phyloP scores from a whole-genome alignment of 2,797 vertebrate genomes.

The Gambusia yucatana region DNA sequence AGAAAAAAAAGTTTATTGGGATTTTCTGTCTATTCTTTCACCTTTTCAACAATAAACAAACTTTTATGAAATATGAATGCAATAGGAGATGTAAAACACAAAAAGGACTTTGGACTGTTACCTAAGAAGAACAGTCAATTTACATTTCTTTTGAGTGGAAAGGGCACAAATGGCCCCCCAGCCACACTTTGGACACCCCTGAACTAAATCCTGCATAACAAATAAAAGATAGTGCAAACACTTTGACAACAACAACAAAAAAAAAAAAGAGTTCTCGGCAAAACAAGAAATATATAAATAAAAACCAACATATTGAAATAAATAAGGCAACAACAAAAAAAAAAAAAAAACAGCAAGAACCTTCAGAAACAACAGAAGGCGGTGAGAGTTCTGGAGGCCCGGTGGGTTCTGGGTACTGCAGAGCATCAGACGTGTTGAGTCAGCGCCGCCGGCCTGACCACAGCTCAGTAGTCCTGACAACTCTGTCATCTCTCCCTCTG shows the following conservation, averaged over 20 bases:
- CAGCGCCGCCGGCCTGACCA: not conserved
- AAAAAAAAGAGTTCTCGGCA: not conserved
- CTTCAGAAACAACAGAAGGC: not conserved
- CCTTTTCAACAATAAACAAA: no score
- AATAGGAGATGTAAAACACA: no score
- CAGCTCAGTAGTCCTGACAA: not conserved
- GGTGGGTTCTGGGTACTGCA: not conserved
- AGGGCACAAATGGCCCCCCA: no score
- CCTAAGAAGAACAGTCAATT: no score
- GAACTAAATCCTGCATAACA: not conserved
- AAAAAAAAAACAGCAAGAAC: not conserved
- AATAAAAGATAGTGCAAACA: not conserved
- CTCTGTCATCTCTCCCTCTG: conserved; percentile 25
- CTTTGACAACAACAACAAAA: not conserved
- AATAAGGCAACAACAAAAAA: not conserved
- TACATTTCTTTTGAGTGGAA: no score
- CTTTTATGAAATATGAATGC: no score
- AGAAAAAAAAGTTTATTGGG: no score
- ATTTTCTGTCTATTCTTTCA: no score
- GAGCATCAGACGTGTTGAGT: not conserved
- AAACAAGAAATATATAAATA: not conserved
- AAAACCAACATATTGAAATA: not conserved
- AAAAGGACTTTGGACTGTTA: no score
- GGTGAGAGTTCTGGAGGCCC: not conserved
- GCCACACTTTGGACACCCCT: no score